Evolutionary conservation across 2,797 vertebrate genomes (phyloP), one percentile per base, ranked within the genome.

Genomic region (Sebastes nivosus): DNA sequence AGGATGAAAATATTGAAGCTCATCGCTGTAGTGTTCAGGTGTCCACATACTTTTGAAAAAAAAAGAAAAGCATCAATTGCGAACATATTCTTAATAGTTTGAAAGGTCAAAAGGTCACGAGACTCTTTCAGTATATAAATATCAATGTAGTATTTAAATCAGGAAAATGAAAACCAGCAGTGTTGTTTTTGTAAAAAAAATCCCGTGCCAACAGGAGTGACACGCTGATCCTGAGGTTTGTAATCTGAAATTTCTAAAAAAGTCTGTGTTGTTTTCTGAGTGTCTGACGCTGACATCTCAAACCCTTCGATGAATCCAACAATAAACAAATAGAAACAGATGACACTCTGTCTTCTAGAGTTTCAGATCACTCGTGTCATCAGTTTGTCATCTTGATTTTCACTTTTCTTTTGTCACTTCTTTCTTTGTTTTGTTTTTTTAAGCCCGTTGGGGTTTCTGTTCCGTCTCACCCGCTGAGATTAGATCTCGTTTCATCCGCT

Each of bases 401-500:
- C 12, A 30, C 1, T 64, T 71, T 71, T 46, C 68, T 76, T 76
- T 73, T 54, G 70, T 82, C 77, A 67, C 25, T 65, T 60, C 29
- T 77, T 24, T 77, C 6, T 70, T 57, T 11, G 4, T 34, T 22
- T 71, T 59, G 24, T 22, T 54, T 66, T 80, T 71, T 68, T 2
- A 73, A 83, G 25, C 30, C 79, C 63, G 2, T 30, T 72, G 72
- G 72, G 71, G 69, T 73, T 84, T 87, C 60, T 77, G 67, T 73
- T 75, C 61, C 1, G 4, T 58, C 66, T 79, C 77, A 5, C 80
- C 67, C n/a, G 36, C 85, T 79, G 81, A 75, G 84, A 80, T 22
- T 59, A 8, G 75, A 77, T 63, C 75, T 80, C 70, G 32, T 87
- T 80, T 87, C 77, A 86, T 81, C 72, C 60, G 2, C 67, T 66